Base-by-base conservation (phyloP, 2,797 vertebrate genomes). In the Microchirus variegatus region DNA sequence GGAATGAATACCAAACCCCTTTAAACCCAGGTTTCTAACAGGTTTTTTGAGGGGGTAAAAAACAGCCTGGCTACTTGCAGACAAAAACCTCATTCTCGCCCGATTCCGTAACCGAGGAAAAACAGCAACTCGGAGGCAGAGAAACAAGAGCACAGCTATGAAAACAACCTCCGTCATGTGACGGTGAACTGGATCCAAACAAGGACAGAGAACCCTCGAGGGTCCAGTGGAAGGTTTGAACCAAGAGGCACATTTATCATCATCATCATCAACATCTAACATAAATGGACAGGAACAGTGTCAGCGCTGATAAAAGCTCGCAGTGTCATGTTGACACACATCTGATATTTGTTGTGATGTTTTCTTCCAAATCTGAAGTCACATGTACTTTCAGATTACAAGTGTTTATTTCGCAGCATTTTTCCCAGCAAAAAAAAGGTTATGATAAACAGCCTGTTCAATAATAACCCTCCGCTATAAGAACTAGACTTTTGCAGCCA, bases 101-200 rank as follows among this genome's bases (percentile, higher is more conserved):
- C 13, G 64, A 74, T 50, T 79, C n/a, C 9, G 47, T 83, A 59
- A 73, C n/a, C 18, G 22, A 36, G 38, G 38, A 13, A 75, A 61
- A 70, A 38, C 31, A 43, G 31, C 31, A 17, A 61, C 2, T 40
- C 40, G 52, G 35, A 43, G 4, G 13, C 6, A 18, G 54, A 50
- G 53, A 22, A 77, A 77, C 67, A 74, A 55, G 14, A 63, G 49
- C 35, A 4, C 1, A 0, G 9, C 64, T 40, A 45, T 70, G 53
- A 59, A 50, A 70, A 61, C 2, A 53, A 42, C 15, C 46, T 36
- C 48, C n/a, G 0, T 56, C 75, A 73, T 59, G 72, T 77, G 77
- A 72, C 11, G 1, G 17, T 0, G 16, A 12, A 0, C 17, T 22
- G 31, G 31, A 31, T 31, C 31, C 31, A 4, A 26, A 40, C 16